phyloP scores from a whole-genome alignment of 1,140 invertebrate genomes.

The Bombus vancouverensis region DNA sequence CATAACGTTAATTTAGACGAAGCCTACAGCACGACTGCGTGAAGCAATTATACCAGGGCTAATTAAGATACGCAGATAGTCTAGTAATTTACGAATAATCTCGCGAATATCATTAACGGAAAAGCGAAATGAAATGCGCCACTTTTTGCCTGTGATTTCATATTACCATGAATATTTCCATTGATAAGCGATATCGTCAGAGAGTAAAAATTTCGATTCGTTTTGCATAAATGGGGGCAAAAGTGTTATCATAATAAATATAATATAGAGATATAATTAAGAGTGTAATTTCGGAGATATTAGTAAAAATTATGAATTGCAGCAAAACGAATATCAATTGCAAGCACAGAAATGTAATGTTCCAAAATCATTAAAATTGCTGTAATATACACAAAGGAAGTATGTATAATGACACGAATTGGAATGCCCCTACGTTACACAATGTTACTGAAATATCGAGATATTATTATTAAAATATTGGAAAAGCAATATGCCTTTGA shows the following conservation, averaged over 20 bases:
- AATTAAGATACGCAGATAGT: slow-evolving; percentile 48
- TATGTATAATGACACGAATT: too few relatives aligned
- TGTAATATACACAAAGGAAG: too few relatives aligned
- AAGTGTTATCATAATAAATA: neutral
- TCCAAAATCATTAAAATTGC: too few relatives aligned
- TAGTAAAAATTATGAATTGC: too few relatives aligned
- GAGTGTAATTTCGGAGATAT: neutral
- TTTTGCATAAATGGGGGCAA: neutral
- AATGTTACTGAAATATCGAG: too few relatives aligned
- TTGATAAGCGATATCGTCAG: neutral
- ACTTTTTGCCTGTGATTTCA: neutral
- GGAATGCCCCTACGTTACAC: too few relatives aligned
- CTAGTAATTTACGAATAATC: slow-evolving; percentile 39
- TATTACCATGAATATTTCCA: neutral
- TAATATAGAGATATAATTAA: neutral
- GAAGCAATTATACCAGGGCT: slow-evolving; percentile 40
- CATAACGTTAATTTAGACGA: slow-evolving; percentile 37
- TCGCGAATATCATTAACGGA: slow-evolving; percentile 38
- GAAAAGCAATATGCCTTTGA: too few relatives aligned
- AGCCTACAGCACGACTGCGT: slow-evolving; percentile 10
- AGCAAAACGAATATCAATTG: neutral
- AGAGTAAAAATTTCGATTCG: neutral
- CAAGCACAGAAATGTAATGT: too few relatives aligned
- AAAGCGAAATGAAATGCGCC: neutral
- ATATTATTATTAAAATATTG: too few relatives aligned